Base-by-base conservation (phyloP, 2,797 vertebrate species). In the Amniataba percoides region DNA sequence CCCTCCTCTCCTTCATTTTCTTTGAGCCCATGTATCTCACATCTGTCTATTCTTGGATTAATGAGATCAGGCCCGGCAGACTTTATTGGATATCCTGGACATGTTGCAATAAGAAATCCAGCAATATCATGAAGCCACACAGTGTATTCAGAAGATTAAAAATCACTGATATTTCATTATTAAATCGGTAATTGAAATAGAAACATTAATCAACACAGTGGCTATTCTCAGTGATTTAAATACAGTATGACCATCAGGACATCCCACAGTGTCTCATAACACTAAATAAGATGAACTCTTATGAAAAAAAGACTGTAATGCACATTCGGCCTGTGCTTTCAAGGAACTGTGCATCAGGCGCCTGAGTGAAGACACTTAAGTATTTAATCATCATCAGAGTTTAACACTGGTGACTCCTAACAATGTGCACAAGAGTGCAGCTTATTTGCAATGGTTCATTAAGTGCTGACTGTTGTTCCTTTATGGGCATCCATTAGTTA, bases 391-490 rank as follows among this genome's bases (percentile, higher is more conserved):
- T 14, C 11, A 63, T 51, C 16, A 65, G 14, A 36, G 7, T 2
- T 15, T 36, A 63, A 52, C 13, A 68, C 27, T 21, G 45, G 31
- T 34, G 6, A 34, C 14, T 10, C 11, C 15, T 15, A 56, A 43
- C 31, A 31, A 34, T 39, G 9, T 46, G 13, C 5, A 15, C 23
- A 14, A 46, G 9, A 43, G 2, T 13, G 14, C 12, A 39, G 11
- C 7, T 48, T 18, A 3, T 43, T 59, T 21, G 15, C 16, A 61
- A 9, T 40, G 5, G 53, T 49, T 52, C 51, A 19, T 51, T 42
- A 19, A 45, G 48, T 7, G 59, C 25, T 23, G 19, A 23, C 58
- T 71, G 62, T 34, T 36, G 45, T n/a, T 74, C 21, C 27, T 79
- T 60, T 43, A 31, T 57, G 16, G 45, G 49, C 45, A 2, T 43